Conservation (phyloP, 2,113 vertebrate species). For the Scopus umbretta region DNA sequence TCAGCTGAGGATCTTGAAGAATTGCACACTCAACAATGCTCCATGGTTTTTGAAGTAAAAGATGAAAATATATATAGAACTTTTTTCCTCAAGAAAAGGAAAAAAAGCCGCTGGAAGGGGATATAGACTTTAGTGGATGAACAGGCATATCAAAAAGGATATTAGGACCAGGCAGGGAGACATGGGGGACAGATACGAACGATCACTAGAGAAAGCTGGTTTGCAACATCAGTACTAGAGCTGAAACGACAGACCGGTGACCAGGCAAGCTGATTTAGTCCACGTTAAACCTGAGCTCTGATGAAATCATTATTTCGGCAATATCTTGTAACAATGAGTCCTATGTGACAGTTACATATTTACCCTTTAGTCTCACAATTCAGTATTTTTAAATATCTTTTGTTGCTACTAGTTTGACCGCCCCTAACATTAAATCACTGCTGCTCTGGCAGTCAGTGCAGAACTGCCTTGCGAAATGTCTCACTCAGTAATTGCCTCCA, state of each 20-base stretch:
- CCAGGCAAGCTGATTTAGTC: background rate
- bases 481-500: background rate
- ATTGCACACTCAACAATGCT: background rate
- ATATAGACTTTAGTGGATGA: background rate
- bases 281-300: background rate
- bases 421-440: background rate
- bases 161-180: background rate
- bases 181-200: fast-evolving
- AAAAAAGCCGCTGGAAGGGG: background rate
- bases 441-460: background rate
- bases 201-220: background rate
- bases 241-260: background rate
- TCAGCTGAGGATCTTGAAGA: background rate
- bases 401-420: background rate
- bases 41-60: background rate
- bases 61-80: background rate
- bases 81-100: background rate
- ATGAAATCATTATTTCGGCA: background rate
- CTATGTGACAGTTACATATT: background rate
- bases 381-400: background rate
- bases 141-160: background rate
- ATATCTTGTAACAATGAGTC: background rate
- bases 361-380: background rate
- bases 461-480: background rate
- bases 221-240: background rate